Base-by-base conservation (phyloP, 2,113 vertebrate species). In the Misgurnus anguillicaudatus region DNA sequence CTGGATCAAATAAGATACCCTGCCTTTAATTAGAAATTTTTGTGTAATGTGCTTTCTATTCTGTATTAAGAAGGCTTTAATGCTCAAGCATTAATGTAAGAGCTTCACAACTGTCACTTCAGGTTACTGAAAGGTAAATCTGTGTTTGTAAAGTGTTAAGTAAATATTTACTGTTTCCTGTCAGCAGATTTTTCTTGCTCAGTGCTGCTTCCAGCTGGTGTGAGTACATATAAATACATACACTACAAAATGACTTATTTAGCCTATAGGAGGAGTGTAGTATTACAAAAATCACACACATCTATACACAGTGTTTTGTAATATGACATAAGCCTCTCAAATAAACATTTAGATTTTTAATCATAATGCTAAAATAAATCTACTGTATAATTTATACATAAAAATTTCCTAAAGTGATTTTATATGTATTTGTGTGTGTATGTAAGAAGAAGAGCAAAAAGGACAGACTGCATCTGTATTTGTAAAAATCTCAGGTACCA, bases 141-240 rank as follows among this genome's bases (percentile, higher is more conserved):
- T 57, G 51, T 41, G 48, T 71, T 71, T 39, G 51, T 71, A 55
- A 31, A 71, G 51, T 71, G 31, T 39, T 71, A 17, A 71, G 68
- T 71, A 71, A 71, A 71, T 17, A 57, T 51, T 17, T 57, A 31
- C 31, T 13, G 9, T 38, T 71, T 71, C 68, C 68, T 71, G 48
- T 39, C 51, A 39, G 48, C 51, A 71, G 9, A 57, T 71, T 6
- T 41, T 39, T 19, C 31, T 71, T 57, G 17, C 68, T 57, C 51
- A 39, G 31, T 71, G 51, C 51, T 71, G 48, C 48, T 57, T 57
- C 68, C 16, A 16, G 31, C 68, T 71, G 68, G 48, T 71, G 51
- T 39, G 16, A 6, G 55, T 17, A 71, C 45, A 70, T 17, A 55
- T 17, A 55, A 53, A 53, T 55, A 70, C 67, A 70, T 38, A 14